phyloP scores from a whole-genome alignment of 2,888 invertebrate genomes.

The Cotesia congregata region DNA sequence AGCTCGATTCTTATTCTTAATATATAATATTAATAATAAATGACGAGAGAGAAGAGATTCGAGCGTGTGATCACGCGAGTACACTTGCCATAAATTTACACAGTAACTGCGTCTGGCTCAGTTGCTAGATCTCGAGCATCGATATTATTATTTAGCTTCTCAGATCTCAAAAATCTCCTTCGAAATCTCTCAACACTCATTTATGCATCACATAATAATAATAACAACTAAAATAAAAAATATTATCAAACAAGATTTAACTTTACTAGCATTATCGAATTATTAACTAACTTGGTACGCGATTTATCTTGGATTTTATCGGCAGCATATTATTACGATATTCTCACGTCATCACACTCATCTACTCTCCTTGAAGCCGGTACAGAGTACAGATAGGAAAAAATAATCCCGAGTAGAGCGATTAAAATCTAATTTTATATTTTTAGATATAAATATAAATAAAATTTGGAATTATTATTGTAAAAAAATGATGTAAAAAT shows the following conservation, averaged over 20 bases:
- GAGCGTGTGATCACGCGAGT: conserved; percentile 1
- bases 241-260: conserved; percentile 2
- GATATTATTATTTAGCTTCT: background rate
- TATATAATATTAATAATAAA: background rate
- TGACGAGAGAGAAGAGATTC: background rate
- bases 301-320: conserved; percentile 65
- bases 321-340: conserved; percentile 69
- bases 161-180: background rate
- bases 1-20: background rate
- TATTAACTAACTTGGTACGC: conserved; percentile 67
- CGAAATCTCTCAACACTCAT: background rate
- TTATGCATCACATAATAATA: background rate
- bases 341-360: conserved; percentile 67
- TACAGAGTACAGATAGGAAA: too few relatives aligned
- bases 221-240: background rate
- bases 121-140: background rate
- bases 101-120: background rate
- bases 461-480: too few relatives aligned
- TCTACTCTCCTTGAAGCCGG: background rate
- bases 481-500: too few relatives aligned
- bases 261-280: conserved; percentile 65
- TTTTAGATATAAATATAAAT: too few relatives aligned
- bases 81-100: background rate
- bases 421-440: too few relatives aligned
- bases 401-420: too few relatives aligned